These are phyloP conservation scores for Synergus japonicus DNA, from an alignment of 2,888 invertebrate species.

Conservation along the genomic window DNA sequence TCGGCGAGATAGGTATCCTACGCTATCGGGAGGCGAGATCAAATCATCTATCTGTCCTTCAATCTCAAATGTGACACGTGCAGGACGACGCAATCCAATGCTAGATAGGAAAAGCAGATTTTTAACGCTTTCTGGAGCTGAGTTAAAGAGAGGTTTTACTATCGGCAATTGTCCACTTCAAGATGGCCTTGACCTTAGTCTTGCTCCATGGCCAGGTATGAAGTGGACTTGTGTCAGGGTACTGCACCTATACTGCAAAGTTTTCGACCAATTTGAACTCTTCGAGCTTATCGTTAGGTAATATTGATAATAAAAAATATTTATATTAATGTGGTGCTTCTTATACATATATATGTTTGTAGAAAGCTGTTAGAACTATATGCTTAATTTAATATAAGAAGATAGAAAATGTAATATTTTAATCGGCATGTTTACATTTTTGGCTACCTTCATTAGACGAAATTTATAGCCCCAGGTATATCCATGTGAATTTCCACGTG, in stretches of 20 bases:
- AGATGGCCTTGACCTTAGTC: conserved; percentile 78
- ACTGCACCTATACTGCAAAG: conserved; percentile 91
- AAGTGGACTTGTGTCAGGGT: conserved; percentile 90
- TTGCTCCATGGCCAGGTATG: conserved; percentile 89
- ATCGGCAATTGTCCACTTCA: conserved; percentile 77
- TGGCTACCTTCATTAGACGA: too few species aligned
- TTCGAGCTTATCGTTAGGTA: conserved; percentile 89
- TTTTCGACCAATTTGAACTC: conserved; percentile 89
- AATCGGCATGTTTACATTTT: too few species aligned
- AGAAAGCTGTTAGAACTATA: too few species aligned
- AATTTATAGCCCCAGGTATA: too few species aligned
- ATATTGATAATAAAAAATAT: conserved; percentile 55
- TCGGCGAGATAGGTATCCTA: conserved; percentile 72
- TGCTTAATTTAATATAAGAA: too few species aligned
- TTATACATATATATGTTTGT: too few species aligned
- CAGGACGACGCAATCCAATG: conserved; percentile 64
- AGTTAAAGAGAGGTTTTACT: conserved; percentile 68
- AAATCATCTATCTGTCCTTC: conserved; percentile 13
- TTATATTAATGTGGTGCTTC: background rate
- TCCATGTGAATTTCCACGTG: too few species aligned
- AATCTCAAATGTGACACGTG: background rate
- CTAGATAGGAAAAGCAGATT: conserved; percentile 71
- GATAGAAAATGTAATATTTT: too few species aligned
- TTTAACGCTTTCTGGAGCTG: conserved; percentile 73
- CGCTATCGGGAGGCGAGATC: conserved; percentile 65